Base-by-base conservation (phyloP, 1,140 invertebrate species). In the Habropoda laboriosa region DNA sequence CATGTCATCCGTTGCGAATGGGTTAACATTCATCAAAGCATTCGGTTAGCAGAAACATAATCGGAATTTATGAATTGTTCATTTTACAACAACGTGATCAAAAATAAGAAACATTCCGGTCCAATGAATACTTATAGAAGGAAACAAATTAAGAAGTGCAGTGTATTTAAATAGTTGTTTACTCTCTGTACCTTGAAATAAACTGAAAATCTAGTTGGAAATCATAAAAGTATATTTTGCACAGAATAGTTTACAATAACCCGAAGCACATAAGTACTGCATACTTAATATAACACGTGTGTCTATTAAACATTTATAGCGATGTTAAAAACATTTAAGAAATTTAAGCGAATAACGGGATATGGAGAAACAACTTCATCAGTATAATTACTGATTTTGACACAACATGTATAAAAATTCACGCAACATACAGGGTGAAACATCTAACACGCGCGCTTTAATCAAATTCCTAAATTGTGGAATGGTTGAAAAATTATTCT, bases 361-460 rank as follows among this genome's bases (percentile, higher is more conserved):
- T 55, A 75, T 24, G 24, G 53, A 53, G 38, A 42, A 55, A 66
- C 27, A 49, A 78, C 24, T 32, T 68, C 27, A 57, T 42, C 27
- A 27, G n/a, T 45, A 57, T 45, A 21, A 16, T 53, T 40, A 58
- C 71, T 49, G 71, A 53, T 32, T 64, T 24, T 47, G 71, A 21
- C 67, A 76, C 42, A 51, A 61, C 45, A 64, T 49, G 57, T 58
- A 42, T 72, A 71, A 85, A 80, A 83, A 68, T 40, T 57, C 76
- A 84, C 76, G 64, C 24, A 76, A 81, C 64, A 49, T 81, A 86
- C 35, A n/a, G n/a, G n/a, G n/a, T n/a, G n/a, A n/a, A n/a, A n/a
- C n/a, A n/a, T n/a, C n/a, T n/a, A n/a, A n/a, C n/a, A n/a, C n/a
- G n/a, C n/a, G n/a, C n/a, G n/a, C n/a, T n/a, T n/a, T n/a, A n/a